These are phyloP conservation scores for Pollenia labialis DNA, from an alignment of 2,888 invertebrate species.

Conservation along the genomic window DNA sequence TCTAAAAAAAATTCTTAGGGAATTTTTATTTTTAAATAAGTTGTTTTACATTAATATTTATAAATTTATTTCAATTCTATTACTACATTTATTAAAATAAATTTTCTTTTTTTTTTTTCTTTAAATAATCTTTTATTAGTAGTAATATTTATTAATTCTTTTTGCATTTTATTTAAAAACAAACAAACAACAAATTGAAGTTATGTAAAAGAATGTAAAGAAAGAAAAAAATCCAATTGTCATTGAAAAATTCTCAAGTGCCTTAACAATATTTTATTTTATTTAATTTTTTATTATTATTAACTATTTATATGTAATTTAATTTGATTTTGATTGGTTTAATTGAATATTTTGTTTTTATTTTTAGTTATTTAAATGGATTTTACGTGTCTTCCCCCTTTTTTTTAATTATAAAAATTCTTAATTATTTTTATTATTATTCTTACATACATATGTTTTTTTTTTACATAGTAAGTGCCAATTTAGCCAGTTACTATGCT, in stretches of 20 bases:
- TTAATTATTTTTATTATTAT: slow-evolving; percentile 55
- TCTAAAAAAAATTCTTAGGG: too few species aligned
- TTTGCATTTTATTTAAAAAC: slow-evolving; percentile 43
- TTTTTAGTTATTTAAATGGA: slow-evolving; percentile 71
- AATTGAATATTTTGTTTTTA: slow-evolving; percentile 73
- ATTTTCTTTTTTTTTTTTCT: slow-evolving; percentile 14
- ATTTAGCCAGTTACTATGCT: slow-evolving; percentile 72
- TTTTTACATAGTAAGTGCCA: slow-evolving; percentile 72
- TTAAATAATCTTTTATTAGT: slow-evolving; percentile 52
- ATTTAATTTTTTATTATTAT: slow-evolving; percentile 67
- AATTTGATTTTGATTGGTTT: slow-evolving; percentile 70
- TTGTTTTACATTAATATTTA: too few species aligned
- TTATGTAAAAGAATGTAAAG: slow-evolving; percentile 25
- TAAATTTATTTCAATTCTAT: slow-evolving; percentile 33
- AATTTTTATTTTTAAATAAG: too few species aligned
- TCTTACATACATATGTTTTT: slow-evolving; percentile 42
- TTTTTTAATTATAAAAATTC: slow-evolving; percentile 64
- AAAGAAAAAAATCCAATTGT: slow-evolving; percentile 66
- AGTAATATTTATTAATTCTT: slow-evolving; percentile 65
- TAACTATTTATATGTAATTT: slow-evolving; percentile 71
- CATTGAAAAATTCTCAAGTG: slow-evolving; percentile 74
- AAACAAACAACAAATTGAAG: slow-evolving; percentile 14
- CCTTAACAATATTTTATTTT: slow-evolving; percentile 73
- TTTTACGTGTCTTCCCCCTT: slow-evolving; percentile 67
- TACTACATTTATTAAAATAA: slow-evolving; percentile 29